Evolutionary conservation across 23 tunicate genomes (phyloP), one percentile per base, ranked within the genome.

Genomic region (Halocynthia roretzi): DNA sequence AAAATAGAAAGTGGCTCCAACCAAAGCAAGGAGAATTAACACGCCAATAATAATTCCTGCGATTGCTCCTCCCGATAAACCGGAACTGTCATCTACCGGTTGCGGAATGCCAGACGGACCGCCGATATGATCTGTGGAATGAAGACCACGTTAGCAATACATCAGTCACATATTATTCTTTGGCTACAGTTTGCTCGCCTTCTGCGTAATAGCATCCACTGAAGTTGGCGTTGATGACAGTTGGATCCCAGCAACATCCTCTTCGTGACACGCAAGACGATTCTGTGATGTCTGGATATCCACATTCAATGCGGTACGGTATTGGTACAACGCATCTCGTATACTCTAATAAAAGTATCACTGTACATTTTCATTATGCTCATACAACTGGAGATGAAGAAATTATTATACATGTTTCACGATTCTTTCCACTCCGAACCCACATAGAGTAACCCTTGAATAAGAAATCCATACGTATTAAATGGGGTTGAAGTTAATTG

Each of bases 11-110:
- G 75, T 83, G n/a, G 71, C 86, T 5, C 67, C 90, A 31, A 81
- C 70, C 15, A 81, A 8, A 9, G 61, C 90, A 17, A 90, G 50
- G 7, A 72, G 83, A 15, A 81, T 63, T 44, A 90, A 40, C 19
- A 84, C 80, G 5, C 81, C 97, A 44, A 90, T 85, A 50, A 90
- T 75, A 6, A 90, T 85, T 50, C 97, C 97, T 49, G 84, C 90
- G 5, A 90, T 77, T 12, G 90, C 97, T 8, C 97, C 97, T 31
- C 81, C 86, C 50, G 97, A 90, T 54, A 85, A 71, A 18, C 85
- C 85, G 14, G 61, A 71, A 20, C 65, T 12, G 8, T 53, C 18
- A n/a, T 52, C 78, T 44, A 21, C 44, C 14, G 78, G 67, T 40
- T 17, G 10, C 8, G 78, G 62, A 20, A 51, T 14, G 15, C 78